These are phyloP conservation scores for Malurus melanocephalus DNA, from an alignment of 2,113 vertebrate genomes.

Conservation along the genomic window DNA sequence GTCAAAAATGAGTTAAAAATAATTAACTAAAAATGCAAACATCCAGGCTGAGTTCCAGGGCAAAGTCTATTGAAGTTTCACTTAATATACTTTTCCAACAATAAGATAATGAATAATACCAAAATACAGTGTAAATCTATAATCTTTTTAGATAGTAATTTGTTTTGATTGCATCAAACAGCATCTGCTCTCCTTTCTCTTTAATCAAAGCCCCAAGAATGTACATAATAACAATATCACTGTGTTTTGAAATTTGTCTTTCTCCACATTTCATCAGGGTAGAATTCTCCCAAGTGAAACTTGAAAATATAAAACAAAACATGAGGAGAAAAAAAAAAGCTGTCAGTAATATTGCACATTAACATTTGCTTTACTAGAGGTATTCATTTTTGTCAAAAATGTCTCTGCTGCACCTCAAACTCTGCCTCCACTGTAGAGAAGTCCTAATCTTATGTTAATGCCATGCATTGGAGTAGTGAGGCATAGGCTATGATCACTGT, in stretches of 20 bases:
- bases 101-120: conserved; percentile 21
- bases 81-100: neutral
- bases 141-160: conserved; percentile 29
- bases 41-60: neutral
- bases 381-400: neutral
- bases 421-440: neutral
- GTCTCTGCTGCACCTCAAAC: neutral
- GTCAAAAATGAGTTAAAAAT: neutral
- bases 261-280: neutral
- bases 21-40: neutral
- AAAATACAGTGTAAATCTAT: conserved; percentile 24
- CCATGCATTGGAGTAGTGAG: neutral
- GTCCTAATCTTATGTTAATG: neutral
- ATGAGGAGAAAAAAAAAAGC: neutral
- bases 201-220: conserved; percentile 13
- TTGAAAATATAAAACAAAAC: neutral
- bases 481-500: neutral
- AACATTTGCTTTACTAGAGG: neutral
- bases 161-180: conserved; percentile 57
- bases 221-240: neutral
- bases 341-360: neutral
- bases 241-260: conserved; percentile 3
- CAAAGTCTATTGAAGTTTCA: neutral
- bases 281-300: neutral
- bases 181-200: conserved; percentile 38